These are phyloP conservation scores for Eubasilissa splendida DNA, from an alignment of 2,888 invertebrate species.

Conservation along the genomic window DNA sequence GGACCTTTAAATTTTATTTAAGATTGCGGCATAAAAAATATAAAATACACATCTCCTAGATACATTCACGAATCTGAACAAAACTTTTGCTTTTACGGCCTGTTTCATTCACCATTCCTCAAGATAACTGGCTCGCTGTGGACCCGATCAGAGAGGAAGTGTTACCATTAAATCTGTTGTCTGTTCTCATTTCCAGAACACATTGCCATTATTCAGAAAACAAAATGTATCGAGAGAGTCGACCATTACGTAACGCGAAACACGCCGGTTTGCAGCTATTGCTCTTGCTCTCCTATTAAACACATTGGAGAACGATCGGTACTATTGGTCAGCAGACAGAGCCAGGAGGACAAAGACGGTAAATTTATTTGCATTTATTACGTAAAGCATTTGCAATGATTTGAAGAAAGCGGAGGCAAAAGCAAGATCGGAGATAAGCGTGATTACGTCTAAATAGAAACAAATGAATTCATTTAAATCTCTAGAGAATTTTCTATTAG, in stretches of 20 bases:
- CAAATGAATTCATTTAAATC: no score
- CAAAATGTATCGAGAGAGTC: not conserved
- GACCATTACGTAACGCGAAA: not conserved
- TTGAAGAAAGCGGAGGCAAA: no score
- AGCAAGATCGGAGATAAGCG: no score
- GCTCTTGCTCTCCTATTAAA: not conserved
- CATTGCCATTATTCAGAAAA: conserved; percentile 20
- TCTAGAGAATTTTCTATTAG: no score
- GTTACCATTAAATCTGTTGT: not conserved
- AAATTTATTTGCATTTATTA: conserved; percentile 8
- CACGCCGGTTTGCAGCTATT: not conserved
- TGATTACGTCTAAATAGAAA: no score
- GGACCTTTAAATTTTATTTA: no score
- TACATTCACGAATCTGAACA: no score
- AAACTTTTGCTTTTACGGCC: no score
- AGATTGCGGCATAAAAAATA: no score
- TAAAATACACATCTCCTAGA: no score
- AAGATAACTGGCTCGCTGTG: no score
- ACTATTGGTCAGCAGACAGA: not conserved
- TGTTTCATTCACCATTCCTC: no score
- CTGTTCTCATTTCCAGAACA: not conserved
- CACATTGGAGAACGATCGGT: not conserved
- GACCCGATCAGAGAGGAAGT: not conserved
- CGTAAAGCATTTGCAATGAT: not conserved
- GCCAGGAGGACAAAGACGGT: not conserved